Base-by-base conservation (phyloP, 2,888 invertebrate species). In the Drosophila siamana region DNA sequence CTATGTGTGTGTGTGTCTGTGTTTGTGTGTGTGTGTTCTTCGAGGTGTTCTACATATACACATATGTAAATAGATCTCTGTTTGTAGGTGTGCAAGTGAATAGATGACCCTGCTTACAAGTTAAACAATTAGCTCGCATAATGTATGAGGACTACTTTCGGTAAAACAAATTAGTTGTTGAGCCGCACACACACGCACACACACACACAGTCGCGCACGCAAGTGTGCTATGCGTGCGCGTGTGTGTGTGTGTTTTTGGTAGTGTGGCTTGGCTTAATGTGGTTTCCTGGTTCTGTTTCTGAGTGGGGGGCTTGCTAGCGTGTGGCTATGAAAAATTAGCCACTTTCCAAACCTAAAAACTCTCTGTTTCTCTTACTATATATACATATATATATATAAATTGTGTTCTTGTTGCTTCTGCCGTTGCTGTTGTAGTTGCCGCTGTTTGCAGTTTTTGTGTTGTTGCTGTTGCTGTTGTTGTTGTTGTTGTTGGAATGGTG, bases 321-420 rank as follows among this genome's bases (percentile, higher is more conserved):
- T 46, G 51, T 66, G 88, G 83, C 77, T 82, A 82, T 86, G 83
- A 83, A 88, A 83, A 86, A 88, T 83, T 82, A 87, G 86, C 83
- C 88, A 88, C 77, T 77, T 86, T 60, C 26, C 50, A 40, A 40
- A 46, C 63, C 47, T 44, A 55, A 64, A 54, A 41, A 48, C 30
- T 62, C 24, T 40, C 26, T 59, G 1, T 33, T 4, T 33, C 11
- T 11, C 33, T 33, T 11, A 9, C 30, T 9, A 30, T 30, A 30
- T 30, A 26, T 26, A 6, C 6, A 26, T 26, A 26, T 52, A 9
- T 41, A 26, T 72, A 47, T 67, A 63, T 83, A 67, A 57, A 78
- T 74, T 63, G 60, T 47, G 54, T n/a, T n/a, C n/a, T n/a, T n/a
- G n/a, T 24, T 65, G 44, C 24, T 62, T 41, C 16, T 59, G 50